phyloP scores from a whole-genome alignment of 2,113 vertebrate genomes.

The Sciurus niger region DNA sequence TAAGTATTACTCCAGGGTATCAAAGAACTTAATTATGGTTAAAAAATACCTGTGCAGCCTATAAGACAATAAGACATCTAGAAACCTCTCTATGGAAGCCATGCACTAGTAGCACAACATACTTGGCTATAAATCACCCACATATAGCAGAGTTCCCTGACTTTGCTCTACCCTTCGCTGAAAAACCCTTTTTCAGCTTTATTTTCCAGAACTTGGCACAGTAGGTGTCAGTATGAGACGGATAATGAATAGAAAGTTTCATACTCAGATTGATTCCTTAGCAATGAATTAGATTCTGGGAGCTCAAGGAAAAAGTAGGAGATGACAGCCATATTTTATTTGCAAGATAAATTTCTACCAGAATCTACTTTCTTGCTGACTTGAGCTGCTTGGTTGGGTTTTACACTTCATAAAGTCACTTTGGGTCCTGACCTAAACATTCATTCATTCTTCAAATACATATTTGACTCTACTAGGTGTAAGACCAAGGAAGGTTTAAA shows the following conservation, averaged over 20 bases:
- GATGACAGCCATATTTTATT: slow-evolving; percentile 2
- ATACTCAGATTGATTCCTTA: neutral
- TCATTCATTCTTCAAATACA: slow-evolving; percentile 15
- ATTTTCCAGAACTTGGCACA: neutral
- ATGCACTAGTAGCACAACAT: neutral
- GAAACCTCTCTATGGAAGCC: neutral
- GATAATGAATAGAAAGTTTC: neutral
- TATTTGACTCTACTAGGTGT: neutral
- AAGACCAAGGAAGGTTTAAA: neutral
- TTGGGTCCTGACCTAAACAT: slow-evolving; percentile 24
- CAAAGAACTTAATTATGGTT: slow-evolving; percentile 12
- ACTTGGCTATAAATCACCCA: accelerated
- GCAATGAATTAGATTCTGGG: neutral
- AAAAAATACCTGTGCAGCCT: neutral
- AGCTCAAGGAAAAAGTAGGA: slow-evolving; percentile 30
- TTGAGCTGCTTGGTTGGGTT: neutral
- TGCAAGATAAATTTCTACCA: slow-evolving; percentile 23
- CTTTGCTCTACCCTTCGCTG: neutral
- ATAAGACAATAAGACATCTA: neutral
- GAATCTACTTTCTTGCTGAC: slow-evolving; percentile 12
- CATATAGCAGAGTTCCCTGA: neutral
- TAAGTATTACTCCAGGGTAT: neutral
- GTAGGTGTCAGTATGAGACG: neutral
- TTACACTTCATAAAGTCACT: neutral
- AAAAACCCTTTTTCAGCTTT: neutral